phyloP scores from a whole-genome alignment of 2,888 invertebrate species.

The Drosophila glabriapex region DNA sequence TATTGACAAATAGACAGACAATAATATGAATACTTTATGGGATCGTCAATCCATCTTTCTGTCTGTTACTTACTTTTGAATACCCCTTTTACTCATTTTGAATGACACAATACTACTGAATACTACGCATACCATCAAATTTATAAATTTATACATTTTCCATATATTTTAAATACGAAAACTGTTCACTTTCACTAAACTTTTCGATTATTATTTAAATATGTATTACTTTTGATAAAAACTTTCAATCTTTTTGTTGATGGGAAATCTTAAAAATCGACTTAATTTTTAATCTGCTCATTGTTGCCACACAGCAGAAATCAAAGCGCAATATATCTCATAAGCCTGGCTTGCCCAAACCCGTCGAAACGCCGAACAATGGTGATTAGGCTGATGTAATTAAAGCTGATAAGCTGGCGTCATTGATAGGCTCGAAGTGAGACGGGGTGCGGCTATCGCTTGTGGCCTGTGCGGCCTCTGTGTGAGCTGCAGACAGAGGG shows the following conservation, averaged over 20 bases:
- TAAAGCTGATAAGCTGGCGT: slow-evolving; percentile 47
- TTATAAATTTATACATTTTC: neutral
- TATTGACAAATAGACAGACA: neutral
- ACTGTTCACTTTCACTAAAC: neutral
- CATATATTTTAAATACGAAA: neutral
- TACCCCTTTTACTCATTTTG: neutral
- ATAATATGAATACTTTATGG: neutral
- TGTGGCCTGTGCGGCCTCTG: neutral
- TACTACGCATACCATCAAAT: neutral
- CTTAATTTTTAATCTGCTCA: neutral
- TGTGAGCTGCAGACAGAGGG: neutral
- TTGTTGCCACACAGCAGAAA: neutral
- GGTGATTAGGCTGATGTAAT: slow-evolving; percentile 49
- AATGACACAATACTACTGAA: neutral
- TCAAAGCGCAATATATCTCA: slow-evolving; percentile 7
- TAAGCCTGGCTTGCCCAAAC: neutral
- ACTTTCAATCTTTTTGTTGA: neutral
- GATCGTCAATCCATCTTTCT: neutral
- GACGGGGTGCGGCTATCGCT: slow-evolving; percentile 9
- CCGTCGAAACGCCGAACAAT: slow-evolving; percentile 6
- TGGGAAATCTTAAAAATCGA: neutral
- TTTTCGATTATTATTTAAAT: neutral
- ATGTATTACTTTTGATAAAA: neutral
- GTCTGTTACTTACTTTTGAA: neutral
- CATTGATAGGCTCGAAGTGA: slow-evolving; percentile 42